phyloP scores from a whole-genome alignment of 2,888 invertebrate genomes.

The Scaptomyza reducta region DNA sequence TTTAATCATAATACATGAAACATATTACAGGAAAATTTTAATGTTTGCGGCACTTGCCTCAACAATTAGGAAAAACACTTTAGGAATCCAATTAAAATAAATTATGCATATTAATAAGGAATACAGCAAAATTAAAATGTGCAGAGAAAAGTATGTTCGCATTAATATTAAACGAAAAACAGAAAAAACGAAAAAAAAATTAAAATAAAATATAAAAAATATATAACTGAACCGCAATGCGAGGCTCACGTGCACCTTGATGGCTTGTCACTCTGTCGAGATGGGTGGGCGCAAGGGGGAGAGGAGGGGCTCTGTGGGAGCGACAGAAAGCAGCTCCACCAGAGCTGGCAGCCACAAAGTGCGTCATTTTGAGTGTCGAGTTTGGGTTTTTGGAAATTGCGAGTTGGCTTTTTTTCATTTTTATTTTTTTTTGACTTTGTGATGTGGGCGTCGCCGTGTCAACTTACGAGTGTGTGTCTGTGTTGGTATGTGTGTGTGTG shows the following conservation, averaged over 20 bases:
- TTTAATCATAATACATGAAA: neutral
- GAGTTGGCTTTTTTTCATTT: neutral
- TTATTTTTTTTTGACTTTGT: constrained; percentile 8
- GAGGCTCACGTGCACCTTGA: constrained; percentile 53
- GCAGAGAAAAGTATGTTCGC: constrained; percentile 18
- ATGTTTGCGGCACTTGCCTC: neutral
- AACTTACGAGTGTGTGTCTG: constrained; percentile 9
- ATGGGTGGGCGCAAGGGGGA: neutral
- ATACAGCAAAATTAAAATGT: neutral
- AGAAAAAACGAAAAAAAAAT: constrained; percentile 14
- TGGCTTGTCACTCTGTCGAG: constrained; percentile 40
- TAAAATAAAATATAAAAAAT: constrained; percentile 1
- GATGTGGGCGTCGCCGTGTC: constrained; percentile 34
- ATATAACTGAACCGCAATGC: constrained; percentile 8
- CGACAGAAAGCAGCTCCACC: neutral
- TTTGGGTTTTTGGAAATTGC: constrained; percentile 17
- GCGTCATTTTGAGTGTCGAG: constrained; percentile 57
- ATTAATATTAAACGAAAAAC: constrained; percentile 30
- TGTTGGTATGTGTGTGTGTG: constrained; percentile 10
- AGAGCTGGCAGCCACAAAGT: constrained; percentile 50
- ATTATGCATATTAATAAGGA: constrained; percentile 26
- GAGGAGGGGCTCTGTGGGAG: neutral
- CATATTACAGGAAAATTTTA: neutral
- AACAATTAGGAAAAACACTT: constrained; percentile 2
- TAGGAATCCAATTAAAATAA: constrained; percentile 43